Percentiles rank a stretch among this genome's conserved stretches.
These are phyloP conservation scores for Hippolais icterina DNA, from an alignment of 2,113 vertebrate genomes.

Conservation along the genomic window DNA sequence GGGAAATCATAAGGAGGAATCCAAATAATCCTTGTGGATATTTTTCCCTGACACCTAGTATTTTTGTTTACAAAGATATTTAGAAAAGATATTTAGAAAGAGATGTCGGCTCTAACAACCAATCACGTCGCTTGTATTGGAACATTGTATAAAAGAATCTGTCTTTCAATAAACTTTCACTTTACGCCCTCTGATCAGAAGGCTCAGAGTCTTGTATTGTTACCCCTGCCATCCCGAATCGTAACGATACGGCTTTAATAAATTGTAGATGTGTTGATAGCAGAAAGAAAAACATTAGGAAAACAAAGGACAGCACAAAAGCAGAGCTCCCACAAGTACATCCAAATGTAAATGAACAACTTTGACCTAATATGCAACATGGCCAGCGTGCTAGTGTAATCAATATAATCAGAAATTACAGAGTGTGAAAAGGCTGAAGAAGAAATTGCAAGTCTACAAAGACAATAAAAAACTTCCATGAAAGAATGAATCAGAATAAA, in stretches of 20 bases:
- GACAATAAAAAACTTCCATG: not conserved
- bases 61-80: too few relatives aligned
- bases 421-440: not conserved
- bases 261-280: not conserved
- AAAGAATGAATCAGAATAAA: not conserved
- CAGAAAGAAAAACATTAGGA: not conserved
- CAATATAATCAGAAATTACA: not conserved
- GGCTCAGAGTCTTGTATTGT: too few relatives aligned
- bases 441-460: not conserved
- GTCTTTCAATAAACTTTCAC: too few relatives aligned
- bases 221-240: too few relatives aligned
- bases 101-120: too few relatives aligned
- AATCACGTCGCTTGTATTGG: too few relatives aligned
- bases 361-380: not conserved
- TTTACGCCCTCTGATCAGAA: too few relatives aligned
- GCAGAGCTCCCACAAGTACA: not conserved
- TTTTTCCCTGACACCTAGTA: too few relatives aligned
- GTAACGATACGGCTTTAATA: not conserved
- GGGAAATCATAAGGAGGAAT: too few relatives aligned
- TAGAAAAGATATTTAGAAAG: too few relatives aligned
- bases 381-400: not conserved
- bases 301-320: not conserved
- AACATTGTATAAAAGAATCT: too few relatives aligned
- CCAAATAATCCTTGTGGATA: too few relatives aligned
- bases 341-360: not conserved